phyloP scores from a whole-genome alignment of 1,140 invertebrate genomes.

The Apis cerana region DNA sequence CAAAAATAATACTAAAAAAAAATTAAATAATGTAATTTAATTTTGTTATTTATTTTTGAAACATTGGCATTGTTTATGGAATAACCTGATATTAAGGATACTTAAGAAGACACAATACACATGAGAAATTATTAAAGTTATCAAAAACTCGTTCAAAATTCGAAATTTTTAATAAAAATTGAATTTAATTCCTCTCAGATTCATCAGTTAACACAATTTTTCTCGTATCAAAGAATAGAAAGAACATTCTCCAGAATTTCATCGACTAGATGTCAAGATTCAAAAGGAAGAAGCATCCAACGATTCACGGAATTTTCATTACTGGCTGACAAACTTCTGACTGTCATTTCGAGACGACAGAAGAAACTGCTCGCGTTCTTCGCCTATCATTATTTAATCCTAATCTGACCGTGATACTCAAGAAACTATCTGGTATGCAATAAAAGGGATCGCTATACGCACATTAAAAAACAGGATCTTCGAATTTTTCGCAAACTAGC shows the following conservation, averaged over 20 bases:
- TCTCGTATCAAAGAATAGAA: background rate
- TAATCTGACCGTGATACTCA: background rate
- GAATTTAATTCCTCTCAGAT: no score
- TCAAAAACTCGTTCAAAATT: no score
- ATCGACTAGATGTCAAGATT: background rate
- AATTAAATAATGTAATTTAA: no score
- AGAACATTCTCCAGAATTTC: background rate
- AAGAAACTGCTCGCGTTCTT: background rate
- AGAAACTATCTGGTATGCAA: background rate
- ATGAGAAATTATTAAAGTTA: no score
- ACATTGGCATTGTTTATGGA: no score
- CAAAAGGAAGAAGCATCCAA: background rate
- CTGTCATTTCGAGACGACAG: background rate
- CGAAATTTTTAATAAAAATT: no score
- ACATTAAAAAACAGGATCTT: background rate
- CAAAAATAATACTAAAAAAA: no score
- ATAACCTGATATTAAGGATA: no score
- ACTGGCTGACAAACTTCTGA: background rate
- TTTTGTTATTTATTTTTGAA: no score
- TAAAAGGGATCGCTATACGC: background rate
- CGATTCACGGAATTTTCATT: slow-evolving; percentile 10
- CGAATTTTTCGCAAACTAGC: background rate
- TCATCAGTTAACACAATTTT: no score
- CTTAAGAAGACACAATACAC: no score
- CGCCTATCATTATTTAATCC: background rate